Conservation (phyloP, 2,888 invertebrate species). For the Leucania comma region DNA sequence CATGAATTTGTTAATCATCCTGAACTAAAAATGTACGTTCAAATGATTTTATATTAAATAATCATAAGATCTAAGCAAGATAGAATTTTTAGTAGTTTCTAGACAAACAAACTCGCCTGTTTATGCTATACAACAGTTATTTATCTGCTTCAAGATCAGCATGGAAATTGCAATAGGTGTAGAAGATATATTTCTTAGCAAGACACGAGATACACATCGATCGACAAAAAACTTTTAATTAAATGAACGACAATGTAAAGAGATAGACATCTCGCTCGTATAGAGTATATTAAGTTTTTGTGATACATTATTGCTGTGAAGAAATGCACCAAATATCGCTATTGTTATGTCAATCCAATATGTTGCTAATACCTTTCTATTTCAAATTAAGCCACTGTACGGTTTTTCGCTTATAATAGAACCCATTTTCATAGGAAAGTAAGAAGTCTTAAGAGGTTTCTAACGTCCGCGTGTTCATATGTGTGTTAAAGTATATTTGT, state of each 20-base stretch:
- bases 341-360: constrained; percentile 38
- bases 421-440: background rate
- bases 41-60: no score
- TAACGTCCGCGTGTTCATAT: background rate
- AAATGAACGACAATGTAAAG: constrained; percentile 35
- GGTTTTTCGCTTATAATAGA: background rate
- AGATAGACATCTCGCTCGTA: constrained; percentile 27
- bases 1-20: background rate
- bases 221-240: constrained; percentile 26
- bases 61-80: background rate
- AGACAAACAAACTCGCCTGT: background rate
- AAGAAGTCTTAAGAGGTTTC: background rate
- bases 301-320: constrained; percentile 40
- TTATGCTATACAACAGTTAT: background rate
- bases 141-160: background rate
- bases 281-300: constrained; percentile 25
- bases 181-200: constrained; percentile 14
- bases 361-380: background rate
- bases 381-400: background rate
- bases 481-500: background rate
- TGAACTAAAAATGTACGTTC: background rate
- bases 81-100: background rate
- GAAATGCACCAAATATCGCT: constrained; percentile 25
- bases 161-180: constrained; percentile 7
- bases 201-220: background rate